phyloP scores from a whole-genome alignment of 2,113 vertebrate species.

The Xenotilapia longispinis region DNA sequence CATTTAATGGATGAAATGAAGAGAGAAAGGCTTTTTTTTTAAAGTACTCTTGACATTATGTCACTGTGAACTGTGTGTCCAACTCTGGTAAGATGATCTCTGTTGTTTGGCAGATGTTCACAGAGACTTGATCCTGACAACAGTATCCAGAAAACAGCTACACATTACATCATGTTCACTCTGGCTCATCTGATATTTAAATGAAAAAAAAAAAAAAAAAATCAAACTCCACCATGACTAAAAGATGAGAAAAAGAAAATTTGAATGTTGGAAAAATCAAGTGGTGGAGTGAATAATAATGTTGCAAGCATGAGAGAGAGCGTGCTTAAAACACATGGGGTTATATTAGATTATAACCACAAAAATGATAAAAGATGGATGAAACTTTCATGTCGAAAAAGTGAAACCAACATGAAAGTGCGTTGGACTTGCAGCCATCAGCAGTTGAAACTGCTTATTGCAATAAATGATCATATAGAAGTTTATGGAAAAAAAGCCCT shows the following conservation, averaged over 20 bases:
- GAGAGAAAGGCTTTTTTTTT: neutral
- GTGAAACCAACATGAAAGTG: neutral
- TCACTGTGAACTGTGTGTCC: constrained; percentile 11
- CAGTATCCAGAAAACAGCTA: neutral
- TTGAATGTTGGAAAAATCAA: neutral
- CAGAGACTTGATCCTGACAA: constrained; percentile 15
- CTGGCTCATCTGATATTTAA: neutral
- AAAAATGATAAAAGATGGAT: neutral
- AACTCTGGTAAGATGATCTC: constrained; percentile 27
- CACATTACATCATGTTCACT: neutral
- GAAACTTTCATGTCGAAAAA: neutral
- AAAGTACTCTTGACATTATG: neutral
- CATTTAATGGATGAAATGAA: constrained; percentile 6
- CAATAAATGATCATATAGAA: neutral
- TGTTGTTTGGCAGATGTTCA: constrained; percentile 38
- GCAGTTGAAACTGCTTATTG: neutral
- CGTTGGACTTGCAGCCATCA: neutral
- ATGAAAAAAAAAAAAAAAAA: neutral
- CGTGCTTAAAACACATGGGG: neutral
- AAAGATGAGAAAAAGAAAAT: neutral
- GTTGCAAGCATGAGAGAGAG: neutral
- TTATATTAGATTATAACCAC: neutral
- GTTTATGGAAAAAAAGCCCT: neutral
- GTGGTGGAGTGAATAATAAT: neutral
- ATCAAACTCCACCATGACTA: neutral